Percentiles rank a stretch among this genome's conserved stretches.
These are phyloP conservation scores for Neoseiulus cucumeris DNA, from an alignment of 1,140 invertebrate genomes.

Conservation along the genomic window DNA sequence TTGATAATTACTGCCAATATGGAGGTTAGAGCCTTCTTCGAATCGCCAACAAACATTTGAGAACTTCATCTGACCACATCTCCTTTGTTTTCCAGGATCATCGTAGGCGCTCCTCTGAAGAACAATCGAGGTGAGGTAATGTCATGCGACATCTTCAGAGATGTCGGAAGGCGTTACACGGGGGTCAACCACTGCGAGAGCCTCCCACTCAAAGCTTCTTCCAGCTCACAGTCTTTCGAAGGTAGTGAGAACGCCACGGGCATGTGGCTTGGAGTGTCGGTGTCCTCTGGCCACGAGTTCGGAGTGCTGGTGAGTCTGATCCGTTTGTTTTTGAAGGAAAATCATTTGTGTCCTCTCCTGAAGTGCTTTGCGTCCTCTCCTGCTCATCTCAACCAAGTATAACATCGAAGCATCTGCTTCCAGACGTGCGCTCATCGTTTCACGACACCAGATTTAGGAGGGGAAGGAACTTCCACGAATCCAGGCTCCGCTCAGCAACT, in stretches of 20 bases:
- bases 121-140: neutral
- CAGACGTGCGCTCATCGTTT: neutral
- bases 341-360: too few relatives aligned
- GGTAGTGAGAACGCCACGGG: neutral
- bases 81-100: neutral
- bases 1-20: too few relatives aligned
- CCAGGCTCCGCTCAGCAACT: neutral
- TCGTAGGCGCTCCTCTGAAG: neutral
- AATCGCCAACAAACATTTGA: too few relatives aligned
- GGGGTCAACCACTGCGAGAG: neutral
- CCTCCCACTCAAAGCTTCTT: neutral
- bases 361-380: too few relatives aligned
- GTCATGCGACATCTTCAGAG: neutral
- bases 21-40: too few relatives aligned
- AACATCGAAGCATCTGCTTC: neutral
- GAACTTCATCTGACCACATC: too few relatives aligned
- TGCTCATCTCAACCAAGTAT: too few relatives aligned
- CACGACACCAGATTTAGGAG: neutral
- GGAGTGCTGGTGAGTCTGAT: neutral
- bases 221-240: neutral
- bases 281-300: neutral
- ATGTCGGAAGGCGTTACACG: neutral
- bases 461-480: neutral
- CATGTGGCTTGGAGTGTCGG: conserved; percentile 1
- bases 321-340: too few relatives aligned